phyloP scores from a whole-genome alignment of 2,888 invertebrate genomes.

The Thereva unica region DNA sequence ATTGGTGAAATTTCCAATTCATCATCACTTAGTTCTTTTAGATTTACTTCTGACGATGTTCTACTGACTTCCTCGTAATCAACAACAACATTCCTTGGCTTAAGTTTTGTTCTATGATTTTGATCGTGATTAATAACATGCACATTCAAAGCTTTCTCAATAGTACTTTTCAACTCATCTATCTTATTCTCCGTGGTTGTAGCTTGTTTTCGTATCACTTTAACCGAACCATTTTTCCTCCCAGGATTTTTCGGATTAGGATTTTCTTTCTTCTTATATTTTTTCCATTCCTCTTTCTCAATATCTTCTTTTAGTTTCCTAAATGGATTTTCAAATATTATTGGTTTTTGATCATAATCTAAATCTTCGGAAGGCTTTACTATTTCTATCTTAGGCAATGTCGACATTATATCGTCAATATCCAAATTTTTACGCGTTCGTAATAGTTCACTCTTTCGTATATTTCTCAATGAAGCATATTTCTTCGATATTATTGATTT shows the following conservation, averaged over 20 bases:
- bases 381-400: not conserved
- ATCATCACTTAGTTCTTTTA: conserved; percentile 39
- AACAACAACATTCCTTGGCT: not conserved
- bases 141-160: not conserved
- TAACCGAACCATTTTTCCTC: not conserved
- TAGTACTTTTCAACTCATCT: not conserved
- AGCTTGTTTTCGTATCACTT: not conserved
- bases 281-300: not conserved
- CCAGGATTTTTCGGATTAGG: not conserved
- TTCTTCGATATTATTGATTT: conserved; percentile 42
- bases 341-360: not conserved
- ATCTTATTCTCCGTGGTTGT: not conserved
- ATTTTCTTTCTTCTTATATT: not conserved
- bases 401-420: not conserved
- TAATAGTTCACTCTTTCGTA: not conserved
- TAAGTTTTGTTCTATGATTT: not conserved
- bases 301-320: conserved; percentile 29
- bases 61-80: conserved; percentile 7
- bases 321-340: conserved; percentile 44
- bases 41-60: conserved; percentile 37
- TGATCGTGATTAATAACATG: conserved; percentile 9
- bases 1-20: conserved; percentile 36
- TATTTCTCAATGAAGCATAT: not conserved
- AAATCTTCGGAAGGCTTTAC: not conserved
- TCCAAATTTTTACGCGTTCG: not conserved